Percentiles rank a stretch among this genome's conserved stretches.
Evolutionary conservation across 2,113 vertebrate species (phyloP).

Genomic region (Panurus biarmicus): DNA sequence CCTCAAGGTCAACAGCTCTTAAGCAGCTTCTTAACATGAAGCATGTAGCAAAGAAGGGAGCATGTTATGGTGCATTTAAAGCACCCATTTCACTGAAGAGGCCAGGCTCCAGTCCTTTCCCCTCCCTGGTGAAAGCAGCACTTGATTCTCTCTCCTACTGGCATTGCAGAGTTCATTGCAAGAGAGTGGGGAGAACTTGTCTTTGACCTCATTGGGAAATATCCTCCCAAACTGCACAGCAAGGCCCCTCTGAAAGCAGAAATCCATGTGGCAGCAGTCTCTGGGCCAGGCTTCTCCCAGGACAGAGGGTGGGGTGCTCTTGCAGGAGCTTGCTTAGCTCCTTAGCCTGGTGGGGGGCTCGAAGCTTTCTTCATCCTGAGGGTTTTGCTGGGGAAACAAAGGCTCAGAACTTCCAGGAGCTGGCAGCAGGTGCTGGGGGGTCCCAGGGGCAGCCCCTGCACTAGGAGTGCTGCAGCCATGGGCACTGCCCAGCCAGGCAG

Average conservation of each 20-base stretch:
- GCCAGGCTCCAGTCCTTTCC: neutral
- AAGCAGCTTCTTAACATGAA: neutral
- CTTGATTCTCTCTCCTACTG: neutral
- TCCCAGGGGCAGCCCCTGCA: neutral
- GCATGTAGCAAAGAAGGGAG: neutral
- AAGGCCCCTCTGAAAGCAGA: neutral
- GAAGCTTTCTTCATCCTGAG: neutral
- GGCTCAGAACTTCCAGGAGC: neutral
- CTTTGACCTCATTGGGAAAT: neutral
- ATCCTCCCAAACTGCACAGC: neutral
- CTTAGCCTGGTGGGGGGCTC: neutral
- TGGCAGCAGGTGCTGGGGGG: neutral
- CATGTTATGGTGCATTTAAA: neutral
- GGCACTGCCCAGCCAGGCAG: neutral
- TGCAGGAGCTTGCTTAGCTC: neutral
- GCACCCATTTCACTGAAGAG: neutral
- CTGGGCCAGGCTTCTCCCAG: neutral
- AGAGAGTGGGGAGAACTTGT: neutral
- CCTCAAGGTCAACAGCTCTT: neutral
- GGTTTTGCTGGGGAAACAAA: neutral
- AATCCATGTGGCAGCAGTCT: neutral
- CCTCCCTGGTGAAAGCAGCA: neutral
- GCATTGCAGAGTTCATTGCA: neutral
- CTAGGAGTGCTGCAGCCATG: rapidly evolving
- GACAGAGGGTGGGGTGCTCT: neutral